Evolutionary conservation across 2,888 invertebrate genomes (phyloP), one percentile per base, ranked within the genome.

Genomic region (Siphonodentalium dalli): DNA sequence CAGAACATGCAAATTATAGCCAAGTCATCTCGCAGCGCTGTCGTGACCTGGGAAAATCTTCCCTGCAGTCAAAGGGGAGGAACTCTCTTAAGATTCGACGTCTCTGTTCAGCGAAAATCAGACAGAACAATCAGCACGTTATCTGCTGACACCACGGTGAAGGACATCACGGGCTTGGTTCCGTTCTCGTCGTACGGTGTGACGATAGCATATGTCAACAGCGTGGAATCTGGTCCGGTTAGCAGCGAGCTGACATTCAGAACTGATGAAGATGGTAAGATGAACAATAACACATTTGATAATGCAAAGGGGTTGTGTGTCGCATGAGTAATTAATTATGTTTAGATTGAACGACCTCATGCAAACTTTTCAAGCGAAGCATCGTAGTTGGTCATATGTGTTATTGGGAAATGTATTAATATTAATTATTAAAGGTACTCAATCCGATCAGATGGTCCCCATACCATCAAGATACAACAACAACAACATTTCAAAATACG

Each of bases 221-320:
- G 28, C 1, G 42, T 38, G 1, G 71, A 66, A 9, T 34, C 15
- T 0, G 67, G 68, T 7, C 66, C 68, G 0, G 40, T 43, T 2
- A 54, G 65, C 1, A 43, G 51, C 7, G 47, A 59, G 6, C 46
- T 55, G 15, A 18, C 15, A 6, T 65, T 75, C 38, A 54, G 15
- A 11, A 77, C 75, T 2, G 31, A 34, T 3, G 65, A 77, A 57
- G 69, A 62, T 50, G 68, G 76, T 75, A 59, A 44, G 60, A 44
- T 11, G n/a, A n/a, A n/a, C n/a, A n/a, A n/a, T n/a, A n/a, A n/a
- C n/a, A n/a, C n/a, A n/a, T 9, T 31, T 9, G n/a, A 31, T n/a
- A 31, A 11, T 11, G 9, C 31, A 31, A 11, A n/a, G 31, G 9
- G 9, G 31, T 31, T 31, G 21, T n/a, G n/a, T n/a, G n/a, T n/a